These are phyloP conservation scores for Amphiprion ocellaris DNA, from an alignment of 2,113 vertebrate genomes.

Conservation along the genomic window DNA sequence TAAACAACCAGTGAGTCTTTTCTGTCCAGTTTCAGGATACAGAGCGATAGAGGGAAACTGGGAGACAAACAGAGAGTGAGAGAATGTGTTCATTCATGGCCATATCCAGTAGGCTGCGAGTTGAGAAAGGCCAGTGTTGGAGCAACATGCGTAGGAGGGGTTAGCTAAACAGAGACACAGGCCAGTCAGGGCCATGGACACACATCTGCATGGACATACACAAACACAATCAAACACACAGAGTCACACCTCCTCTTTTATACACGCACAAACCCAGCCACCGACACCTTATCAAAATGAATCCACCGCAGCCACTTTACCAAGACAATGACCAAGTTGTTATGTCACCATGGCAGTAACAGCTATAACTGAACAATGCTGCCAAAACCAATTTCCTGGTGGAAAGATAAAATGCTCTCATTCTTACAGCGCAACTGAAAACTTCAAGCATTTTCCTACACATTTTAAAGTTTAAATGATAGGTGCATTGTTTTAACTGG, in stretches of 20 bases:
- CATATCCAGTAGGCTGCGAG: conserved; percentile 61
- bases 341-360: conserved; percentile 18
- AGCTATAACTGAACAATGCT: background rate
- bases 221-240: conserved; percentile 24
- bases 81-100: conserved; percentile 78
- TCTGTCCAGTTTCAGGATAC: background rate
- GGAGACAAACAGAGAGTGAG: conserved; percentile 25
- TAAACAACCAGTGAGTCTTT: no score
- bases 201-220: conserved; percentile 44
- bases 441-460: background rate
- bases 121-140: conserved; percentile 60
- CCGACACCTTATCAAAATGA: background rate
- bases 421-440: background rate
- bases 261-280: background rate
- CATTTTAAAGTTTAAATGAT: background rate
- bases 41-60: conserved; percentile 33
- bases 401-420: conserved; percentile 48
- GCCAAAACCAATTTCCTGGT: conserved; percentile 21
- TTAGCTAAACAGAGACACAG: conserved; percentile 74
- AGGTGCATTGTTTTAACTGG: background rate
- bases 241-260: conserved; percentile 2
- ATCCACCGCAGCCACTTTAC: background rate
- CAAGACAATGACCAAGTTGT: background rate
- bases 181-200: conserved; percentile 27
- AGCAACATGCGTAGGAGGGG: conserved; percentile 75